Evolutionary conservation across 2,797 vertebrate genomes (phyloP), one percentile per base, ranked within the genome.

Genomic region (Urosaurus nigricauda): DNA sequence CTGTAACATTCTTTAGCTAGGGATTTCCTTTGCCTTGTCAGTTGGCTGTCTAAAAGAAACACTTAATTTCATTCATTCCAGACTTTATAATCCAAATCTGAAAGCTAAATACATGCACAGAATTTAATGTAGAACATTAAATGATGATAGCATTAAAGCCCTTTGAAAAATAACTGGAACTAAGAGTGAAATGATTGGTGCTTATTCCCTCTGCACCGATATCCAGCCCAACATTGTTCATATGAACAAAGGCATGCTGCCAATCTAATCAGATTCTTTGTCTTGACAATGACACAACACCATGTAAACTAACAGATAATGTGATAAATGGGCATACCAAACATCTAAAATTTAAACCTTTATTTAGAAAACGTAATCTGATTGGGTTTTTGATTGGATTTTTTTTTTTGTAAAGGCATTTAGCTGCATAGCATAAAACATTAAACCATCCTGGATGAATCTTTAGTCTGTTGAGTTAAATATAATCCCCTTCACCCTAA

Each of bases 11-110:
- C 91, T 32, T 4, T 80, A 93, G 91, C 87, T 93, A 93, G 92
- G 93, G 93, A 92, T 94, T 97, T 95, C 94, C 94, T 94, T 88
- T 94, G 84, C 92, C 96, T 95, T 95, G 94, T 95, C 88, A 87
- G 92, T 70, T 70, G 94, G 88, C 87, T 83, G 65, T 92, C 94
- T 96, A 95, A 96, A 94, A 93, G 83, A 94, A 96, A 94, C 84
- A 94, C 87, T 93, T 87, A 40, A 91, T 93, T 96, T 95, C 83
- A 91, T 93, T 94, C n/a, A 6, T 87, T 92, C 83, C 32, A 19
- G 89, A 88, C 92, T 93, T 79, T 92, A 89, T 90, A 90, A 93
- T 86, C 82, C 84, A 85, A 92, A 92, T 92, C 91, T 93, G 92
- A 92, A 93, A 93, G 87, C 70, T 75, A 92, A 92, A 73, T 84